Conservation (phyloP, 2,888 invertebrate species). For the Acanthacorydalis orientalis region DNA sequence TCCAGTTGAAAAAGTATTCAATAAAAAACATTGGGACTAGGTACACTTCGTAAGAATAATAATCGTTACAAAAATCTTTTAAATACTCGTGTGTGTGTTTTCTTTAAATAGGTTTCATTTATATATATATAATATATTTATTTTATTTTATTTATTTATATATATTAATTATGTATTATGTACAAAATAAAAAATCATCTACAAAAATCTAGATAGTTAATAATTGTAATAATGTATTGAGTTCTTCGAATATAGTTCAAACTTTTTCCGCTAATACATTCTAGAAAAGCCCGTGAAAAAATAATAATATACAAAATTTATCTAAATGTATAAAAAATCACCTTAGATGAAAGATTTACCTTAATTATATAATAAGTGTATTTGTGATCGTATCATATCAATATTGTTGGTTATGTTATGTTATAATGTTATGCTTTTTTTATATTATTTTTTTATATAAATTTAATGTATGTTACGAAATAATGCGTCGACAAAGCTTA, state of each 20-base stretch:
- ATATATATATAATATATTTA: neutral
- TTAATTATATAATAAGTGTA: no score
- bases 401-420: no score
- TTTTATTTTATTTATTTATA: neutral
- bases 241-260: conserved; percentile 7
- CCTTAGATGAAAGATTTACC: conserved; percentile 2
- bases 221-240: neutral
- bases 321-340: conserved; percentile 8
- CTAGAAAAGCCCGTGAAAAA: conserved; percentile 8
- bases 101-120: no score
- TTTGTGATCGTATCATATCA: no score
- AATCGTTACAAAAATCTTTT: conserved; percentile 1
- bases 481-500: no score
- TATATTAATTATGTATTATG: conserved; percentile 5
- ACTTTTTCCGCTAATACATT: conserved; percentile 6
- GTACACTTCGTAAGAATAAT: conserved; percentile 7
- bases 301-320: conserved; percentile 7
- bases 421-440: no score
- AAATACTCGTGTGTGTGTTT: neutral
- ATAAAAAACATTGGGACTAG: conserved; percentile 5
- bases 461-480: no score
- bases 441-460: no score
- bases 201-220: conserved; percentile 5
- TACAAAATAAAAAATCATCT: conserved; percentile 7
- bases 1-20: neutral